phyloP scores from a whole-genome alignment of 2,113 vertebrate genomes.

The Geococcyx californianus region DNA sequence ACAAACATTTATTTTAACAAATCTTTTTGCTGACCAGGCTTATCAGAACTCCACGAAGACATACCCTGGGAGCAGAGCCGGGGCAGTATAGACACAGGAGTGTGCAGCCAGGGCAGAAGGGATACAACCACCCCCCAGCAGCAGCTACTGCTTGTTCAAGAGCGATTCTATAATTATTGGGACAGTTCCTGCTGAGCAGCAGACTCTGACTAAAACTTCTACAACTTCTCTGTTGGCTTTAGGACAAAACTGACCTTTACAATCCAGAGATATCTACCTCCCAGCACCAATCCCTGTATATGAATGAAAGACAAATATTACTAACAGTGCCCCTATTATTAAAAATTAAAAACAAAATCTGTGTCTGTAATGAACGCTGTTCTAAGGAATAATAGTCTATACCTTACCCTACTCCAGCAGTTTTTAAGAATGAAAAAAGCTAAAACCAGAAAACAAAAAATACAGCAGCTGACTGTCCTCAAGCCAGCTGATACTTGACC shows the following conservation, averaged over 20 bases:
- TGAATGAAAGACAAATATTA: neutral
- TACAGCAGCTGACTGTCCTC: slow-evolving; percentile 28
- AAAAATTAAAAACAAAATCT: neutral
- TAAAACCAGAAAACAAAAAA: slow-evolving; percentile 10
- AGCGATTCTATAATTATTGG: neutral
- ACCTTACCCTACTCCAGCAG: neutral
- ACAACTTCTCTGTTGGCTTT: neutral
- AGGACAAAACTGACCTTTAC: neutral
- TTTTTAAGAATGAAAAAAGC: neutral
- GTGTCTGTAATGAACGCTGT: neutral
- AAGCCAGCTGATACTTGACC: neutral
- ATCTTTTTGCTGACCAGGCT: neutral
- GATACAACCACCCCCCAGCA: neutral
- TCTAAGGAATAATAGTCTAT: neutral
- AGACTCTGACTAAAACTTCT: neutral
- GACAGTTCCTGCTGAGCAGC: neutral
- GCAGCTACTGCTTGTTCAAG: neutral
- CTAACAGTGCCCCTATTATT: neutral
- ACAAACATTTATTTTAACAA: neutral
- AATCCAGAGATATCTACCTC: neutral
- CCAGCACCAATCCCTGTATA: neutral
- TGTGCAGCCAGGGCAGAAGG: neutral
- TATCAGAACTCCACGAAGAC: neutral
- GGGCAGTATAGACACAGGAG: neutral
- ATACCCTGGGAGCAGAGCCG: rapidly evolving